phyloP scores from a whole-genome alignment of 2,888 invertebrate species.

The Meiosimyza platycephala region DNA sequence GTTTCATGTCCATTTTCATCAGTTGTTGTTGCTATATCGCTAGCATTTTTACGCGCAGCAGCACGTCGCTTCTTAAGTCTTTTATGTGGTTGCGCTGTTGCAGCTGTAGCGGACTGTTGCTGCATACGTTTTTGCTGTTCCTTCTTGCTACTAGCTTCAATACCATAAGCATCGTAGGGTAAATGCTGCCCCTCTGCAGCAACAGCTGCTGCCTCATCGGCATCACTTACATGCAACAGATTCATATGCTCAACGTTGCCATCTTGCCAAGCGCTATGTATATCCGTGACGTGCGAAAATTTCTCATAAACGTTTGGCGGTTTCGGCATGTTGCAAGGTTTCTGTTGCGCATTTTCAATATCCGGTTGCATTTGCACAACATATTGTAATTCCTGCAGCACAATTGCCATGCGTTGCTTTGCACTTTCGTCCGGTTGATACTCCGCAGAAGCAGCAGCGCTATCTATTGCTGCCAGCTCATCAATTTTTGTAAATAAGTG shows the following conservation, averaged over 20 bases:
- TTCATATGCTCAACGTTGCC: slow-evolving; percentile 51
- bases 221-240: background rate
- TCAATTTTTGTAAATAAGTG: slow-evolving; percentile 61
- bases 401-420: slow-evolving; percentile 84
- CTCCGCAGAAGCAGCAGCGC: slow-evolving; percentile 67
- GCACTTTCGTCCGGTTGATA: slow-evolving; percentile 77
- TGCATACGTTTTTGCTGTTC: slow-evolving; percentile 26
- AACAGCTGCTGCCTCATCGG: background rate
- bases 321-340: background rate
- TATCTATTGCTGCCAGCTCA: slow-evolving; percentile 73
- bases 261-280: slow-evolving; percentile 64
- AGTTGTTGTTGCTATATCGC: slow-evolving; percentile 42
- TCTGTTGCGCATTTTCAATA: slow-evolving; percentile 48
- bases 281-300: slow-evolving; percentile 58
- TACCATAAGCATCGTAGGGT: background rate
- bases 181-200: background rate
- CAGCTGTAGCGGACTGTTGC: slow-evolving; percentile 38
- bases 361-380: slow-evolving; percentile 70
- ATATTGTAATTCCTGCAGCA: slow-evolving; percentile 79
- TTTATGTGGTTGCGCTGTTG: slow-evolving; percentile 47
- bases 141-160: background rate
- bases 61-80: slow-evolving; percentile 52
- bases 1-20: slow-evolving; percentile 32
- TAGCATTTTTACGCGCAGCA: slow-evolving; percentile 18
- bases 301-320: slow-evolving; percentile 51